Percentiles rank a stretch among this genome's conserved stretches.
phyloP scores from a whole-genome alignment of 1,140 invertebrate species.

The Nomia melanderi region DNA sequence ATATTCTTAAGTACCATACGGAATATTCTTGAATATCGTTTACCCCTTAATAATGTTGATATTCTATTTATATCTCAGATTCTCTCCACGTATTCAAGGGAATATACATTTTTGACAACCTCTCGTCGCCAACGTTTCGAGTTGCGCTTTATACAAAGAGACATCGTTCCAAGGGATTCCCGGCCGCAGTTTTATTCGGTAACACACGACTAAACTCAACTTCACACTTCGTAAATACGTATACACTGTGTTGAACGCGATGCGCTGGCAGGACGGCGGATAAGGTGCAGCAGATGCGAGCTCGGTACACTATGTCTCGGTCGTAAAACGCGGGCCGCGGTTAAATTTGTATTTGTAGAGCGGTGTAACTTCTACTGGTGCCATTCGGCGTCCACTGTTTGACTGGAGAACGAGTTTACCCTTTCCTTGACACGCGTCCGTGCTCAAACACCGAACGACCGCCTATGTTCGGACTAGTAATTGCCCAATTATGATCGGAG shows the following conservation, averaged over 20 bases:
- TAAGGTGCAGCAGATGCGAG: conserved; percentile 51
- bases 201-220: conserved; percentile 28
- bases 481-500: conserved; percentile 19
- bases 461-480: conserved; percentile 20
- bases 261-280: conserved; percentile 22
- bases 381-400: conserved; percentile 9
- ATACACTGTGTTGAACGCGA: conserved; percentile 7
- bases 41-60: no score
- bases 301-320: conserved; percentile 59
- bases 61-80: no score
- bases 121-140: no score
- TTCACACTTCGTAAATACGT: conserved; percentile 60
- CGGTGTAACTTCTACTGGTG: conserved; percentile 31
- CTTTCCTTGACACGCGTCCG: conserved; percentile 30
- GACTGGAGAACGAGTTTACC: conserved; percentile 10
- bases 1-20: no score
- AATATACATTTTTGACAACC: no score
- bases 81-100: no score
- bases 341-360: conserved; percentile 73
- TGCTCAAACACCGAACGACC: conserved; percentile 20
- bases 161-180: no score
- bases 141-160: no score
- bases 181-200: no score
- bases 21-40: no score
- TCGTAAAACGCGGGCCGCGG: conserved; percentile 63